Percentiles rank a stretch among this genome's conserved stretches.
Conservation (phyloP, 2,888 invertebrate genomes). For the Hemicrepidius hirtus region DNA sequence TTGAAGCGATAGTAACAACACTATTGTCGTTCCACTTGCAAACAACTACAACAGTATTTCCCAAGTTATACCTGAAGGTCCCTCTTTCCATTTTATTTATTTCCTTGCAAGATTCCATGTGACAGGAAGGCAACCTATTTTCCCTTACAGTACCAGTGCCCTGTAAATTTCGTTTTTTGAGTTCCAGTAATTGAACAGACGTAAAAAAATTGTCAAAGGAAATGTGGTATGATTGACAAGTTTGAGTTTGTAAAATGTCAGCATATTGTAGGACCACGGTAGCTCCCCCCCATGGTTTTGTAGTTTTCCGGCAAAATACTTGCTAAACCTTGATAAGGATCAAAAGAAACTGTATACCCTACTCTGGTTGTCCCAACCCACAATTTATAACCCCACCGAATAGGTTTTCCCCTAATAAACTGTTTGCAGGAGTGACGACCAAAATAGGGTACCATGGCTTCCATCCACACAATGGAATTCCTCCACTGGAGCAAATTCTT, state of each 20-base stretch:
- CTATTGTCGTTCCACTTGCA: no score
- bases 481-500: constrained; percentile 42
- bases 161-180: no score
- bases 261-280: constrained; percentile 30
- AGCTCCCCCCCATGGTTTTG: constrained; percentile 31
- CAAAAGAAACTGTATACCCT: constrained; percentile 15
- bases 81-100: no score
- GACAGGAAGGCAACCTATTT: not conserved
- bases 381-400: no score
- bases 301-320: constrained; percentile 32
- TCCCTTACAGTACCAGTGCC: not conserved
- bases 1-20: no score
- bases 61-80: not conserved
- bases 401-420: not conserved
- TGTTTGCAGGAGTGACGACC: constrained; percentile 51
- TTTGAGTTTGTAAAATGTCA: no score
- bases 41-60: not conserved
- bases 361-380: constrained; percentile 7
- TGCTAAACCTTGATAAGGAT: constrained; percentile 9
- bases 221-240: constrained; percentile 11
- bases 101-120: not conserved
- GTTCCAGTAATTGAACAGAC: no score
- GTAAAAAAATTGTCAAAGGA: constrained; percentile 38
- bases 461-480: constrained; percentile 53
- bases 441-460: constrained; percentile 55